A percentile compares a stretch with the other conserved stretches of the same genome.
phyloP scores from a whole-genome alignment of 1,140 invertebrate genomes.

The Drosophila subpulchrella region DNA sequence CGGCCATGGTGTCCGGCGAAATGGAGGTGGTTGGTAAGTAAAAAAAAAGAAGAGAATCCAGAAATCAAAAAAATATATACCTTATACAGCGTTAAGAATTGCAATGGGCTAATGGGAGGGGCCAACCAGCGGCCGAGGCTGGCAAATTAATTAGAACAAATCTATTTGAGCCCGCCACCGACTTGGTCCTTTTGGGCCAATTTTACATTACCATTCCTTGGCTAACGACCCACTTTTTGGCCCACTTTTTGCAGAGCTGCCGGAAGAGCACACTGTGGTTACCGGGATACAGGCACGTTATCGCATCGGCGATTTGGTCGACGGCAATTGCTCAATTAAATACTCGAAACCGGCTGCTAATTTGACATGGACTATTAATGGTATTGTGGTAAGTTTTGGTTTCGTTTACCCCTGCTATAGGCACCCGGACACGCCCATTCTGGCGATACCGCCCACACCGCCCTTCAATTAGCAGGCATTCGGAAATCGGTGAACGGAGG shows the following conservation, averaged over 20 bases:
- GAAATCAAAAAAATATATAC: conserved; percentile 3
- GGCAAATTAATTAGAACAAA: conserved; percentile 81
- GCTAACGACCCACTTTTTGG: conserved; percentile 23
- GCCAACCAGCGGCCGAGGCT: conserved; percentile 36
- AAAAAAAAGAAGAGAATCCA: conserved; percentile 17
- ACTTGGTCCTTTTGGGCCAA: conserved; percentile 46
- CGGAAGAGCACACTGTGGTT: conserved; percentile 88
- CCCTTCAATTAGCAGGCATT: conserved; percentile 53
- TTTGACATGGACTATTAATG: conserved; percentile 94
- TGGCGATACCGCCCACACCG: conserved; percentile 30
- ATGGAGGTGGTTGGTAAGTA: conserved; percentile 91
- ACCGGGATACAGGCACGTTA: conserved; percentile 90
- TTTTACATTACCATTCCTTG: conserved; percentile 71
- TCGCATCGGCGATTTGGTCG: conserved; percentile 89
- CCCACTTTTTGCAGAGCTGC: conserved; percentile 87
- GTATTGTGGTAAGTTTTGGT: conserved; percentile 87
- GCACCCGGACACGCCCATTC: conserved; percentile 19
- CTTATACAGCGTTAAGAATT: conserved; percentile 14
- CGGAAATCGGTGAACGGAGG: conserved; percentile 6
- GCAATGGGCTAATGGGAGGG: conserved; percentile 29
- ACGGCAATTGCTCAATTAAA: conserved; percentile 90
- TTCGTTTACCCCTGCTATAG: conserved; percentile 52
- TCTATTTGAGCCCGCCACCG: conserved; percentile 46
- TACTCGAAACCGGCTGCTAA: conserved; percentile 92
- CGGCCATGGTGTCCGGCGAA: conserved; percentile 88